A percentile compares a stretch with the other conserved stretches of the same genome.
Evolutionary conservation across 2,888 invertebrate species (phyloP).

Genomic region (Dorcus hopei): DNA sequence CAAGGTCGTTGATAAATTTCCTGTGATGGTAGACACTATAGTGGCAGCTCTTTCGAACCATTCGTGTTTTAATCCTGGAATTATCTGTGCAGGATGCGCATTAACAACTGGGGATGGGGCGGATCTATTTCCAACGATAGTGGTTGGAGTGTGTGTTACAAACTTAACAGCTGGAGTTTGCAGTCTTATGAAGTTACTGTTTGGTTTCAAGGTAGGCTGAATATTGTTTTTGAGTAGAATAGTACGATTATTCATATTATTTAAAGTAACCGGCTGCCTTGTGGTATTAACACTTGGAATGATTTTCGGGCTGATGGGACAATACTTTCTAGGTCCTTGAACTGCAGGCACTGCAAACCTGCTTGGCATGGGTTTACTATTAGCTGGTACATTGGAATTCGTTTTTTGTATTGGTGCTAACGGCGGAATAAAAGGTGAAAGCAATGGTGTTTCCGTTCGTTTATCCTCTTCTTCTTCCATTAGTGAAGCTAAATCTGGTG

Average conservation of each 20-base stretch:
- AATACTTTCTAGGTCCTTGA: conserved; percentile 5
- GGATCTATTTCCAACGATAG: neutral
- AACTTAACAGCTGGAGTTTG: conserved; percentile 16
- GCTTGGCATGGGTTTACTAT: neutral
- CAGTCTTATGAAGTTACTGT: conserved; percentile 6
- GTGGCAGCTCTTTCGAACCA: conserved; percentile 60
- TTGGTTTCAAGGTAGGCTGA: neutral
- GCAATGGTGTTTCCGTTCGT: neutral
- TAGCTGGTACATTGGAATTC: neutral
- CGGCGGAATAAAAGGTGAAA: neutral
- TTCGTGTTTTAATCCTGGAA: conserved; percentile 43
- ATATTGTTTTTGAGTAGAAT: neutral
- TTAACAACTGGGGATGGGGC: conserved; percentile 10
- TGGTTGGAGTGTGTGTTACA: neutral
- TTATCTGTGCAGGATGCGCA: conserved; percentile 17
- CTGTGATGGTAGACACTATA: conserved; percentile 57
- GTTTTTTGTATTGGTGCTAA: neutral
- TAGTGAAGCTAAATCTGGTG: conserved; percentile 53
- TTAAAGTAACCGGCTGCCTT: neutral
- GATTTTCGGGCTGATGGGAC: conserved; percentile 8
- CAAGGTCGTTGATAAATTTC: conserved; percentile 55
- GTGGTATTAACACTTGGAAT: neutral
- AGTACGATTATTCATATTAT: conserved; percentile 5
- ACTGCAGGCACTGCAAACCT: neutral
- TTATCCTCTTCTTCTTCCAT: conserved; percentile 21